phyloP scores from a whole-genome alignment of 2,888 invertebrate genomes.

The Agrochola macilenta region DNA sequence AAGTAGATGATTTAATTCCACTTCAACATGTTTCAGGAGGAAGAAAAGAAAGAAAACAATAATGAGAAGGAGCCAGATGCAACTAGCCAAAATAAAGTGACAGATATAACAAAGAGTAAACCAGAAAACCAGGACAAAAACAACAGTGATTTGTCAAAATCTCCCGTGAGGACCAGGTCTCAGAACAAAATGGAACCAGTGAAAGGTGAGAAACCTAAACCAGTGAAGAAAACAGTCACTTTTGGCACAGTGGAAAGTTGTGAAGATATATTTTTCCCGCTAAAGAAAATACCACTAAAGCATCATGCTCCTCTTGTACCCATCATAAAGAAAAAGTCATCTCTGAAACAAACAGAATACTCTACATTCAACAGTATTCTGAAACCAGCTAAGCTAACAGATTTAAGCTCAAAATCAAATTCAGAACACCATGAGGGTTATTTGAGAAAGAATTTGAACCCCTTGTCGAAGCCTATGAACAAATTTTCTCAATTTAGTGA shows the following conservation, averaged over 20 bases:
- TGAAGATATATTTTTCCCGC: constrained; percentile 90
- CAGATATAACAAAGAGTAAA: constrained; percentile 73
- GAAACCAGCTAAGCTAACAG: constrained; percentile 91
- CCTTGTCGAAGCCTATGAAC: constrained; percentile 86
- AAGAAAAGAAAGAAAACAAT: constrained; percentile 89
- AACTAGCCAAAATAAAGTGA: constrained; percentile 78
- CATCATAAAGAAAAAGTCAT: constrained; percentile 92
- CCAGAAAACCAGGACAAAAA: constrained; percentile 74
- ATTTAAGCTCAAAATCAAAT: constrained; percentile 91
- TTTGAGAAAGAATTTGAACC: constrained; percentile 86
- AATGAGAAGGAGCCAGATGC: constrained; percentile 82
- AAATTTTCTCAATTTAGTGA: constrained; percentile 88
- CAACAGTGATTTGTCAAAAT: constrained; percentile 80
- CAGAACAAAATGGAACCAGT: constrained; percentile 89
- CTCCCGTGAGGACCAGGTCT: constrained; percentile 87
- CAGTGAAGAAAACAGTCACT: constrained; percentile 92
- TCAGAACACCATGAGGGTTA: constrained; percentile 88
- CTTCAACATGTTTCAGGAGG: constrained; percentile 80
- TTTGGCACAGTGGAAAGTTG: constrained; percentile 92
- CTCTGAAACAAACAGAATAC: constrained; percentile 90
- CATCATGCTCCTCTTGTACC: constrained; percentile 91
- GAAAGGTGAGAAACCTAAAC: constrained; percentile 86
- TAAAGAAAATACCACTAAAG: constrained; percentile 90
- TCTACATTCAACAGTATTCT: constrained; percentile 91
- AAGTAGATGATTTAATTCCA: constrained; percentile 27